Conservation (phyloP, 2,888 invertebrate species). For the Zygaena filipendulae region DNA sequence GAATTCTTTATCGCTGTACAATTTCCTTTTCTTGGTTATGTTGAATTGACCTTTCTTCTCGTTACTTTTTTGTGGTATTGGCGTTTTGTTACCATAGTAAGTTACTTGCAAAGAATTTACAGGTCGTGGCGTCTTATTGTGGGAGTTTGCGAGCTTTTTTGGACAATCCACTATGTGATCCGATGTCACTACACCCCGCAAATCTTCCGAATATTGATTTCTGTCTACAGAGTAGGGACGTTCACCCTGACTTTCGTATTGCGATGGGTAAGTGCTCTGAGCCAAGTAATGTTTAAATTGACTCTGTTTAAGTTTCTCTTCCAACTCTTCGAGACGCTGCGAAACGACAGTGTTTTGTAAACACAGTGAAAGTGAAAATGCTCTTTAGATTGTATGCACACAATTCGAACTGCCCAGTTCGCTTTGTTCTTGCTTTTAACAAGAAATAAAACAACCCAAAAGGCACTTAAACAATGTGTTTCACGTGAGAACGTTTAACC, state of each 20-base stretch:
- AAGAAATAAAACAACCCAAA: neutral
- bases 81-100: constrained; percentile 34
- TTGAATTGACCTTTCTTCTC: constrained; percentile 50
- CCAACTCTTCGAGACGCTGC: constrained; percentile 49
- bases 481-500: no score
- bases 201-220: constrained; percentile 23
- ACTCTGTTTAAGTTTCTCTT: constrained; percentile 53
- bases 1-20: constrained; percentile 50
- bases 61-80: constrained; percentile 18
- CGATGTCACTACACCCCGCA: constrained; percentile 21
- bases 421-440: constrained; percentile 1
- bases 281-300: constrained; percentile 54
- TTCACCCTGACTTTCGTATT: constrained; percentile 42
- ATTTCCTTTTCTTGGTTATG: constrained; percentile 53
- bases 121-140: constrained; percentile 28
- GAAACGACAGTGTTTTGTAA: constrained; percentile 25
- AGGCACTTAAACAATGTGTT: no score
- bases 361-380: constrained; percentile 22
- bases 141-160: constrained; percentile 15
- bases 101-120: constrained; percentile 39
- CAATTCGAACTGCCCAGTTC: constrained; percentile 10
- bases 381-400: constrained; percentile 11
- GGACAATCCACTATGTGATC: constrained; percentile 23
- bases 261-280: constrained; percentile 34
- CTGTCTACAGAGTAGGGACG: constrained; percentile 41